Base-by-base conservation (phyloP, 2,797 vertebrate genomes). In the Acropternis orthonyx region DNA sequence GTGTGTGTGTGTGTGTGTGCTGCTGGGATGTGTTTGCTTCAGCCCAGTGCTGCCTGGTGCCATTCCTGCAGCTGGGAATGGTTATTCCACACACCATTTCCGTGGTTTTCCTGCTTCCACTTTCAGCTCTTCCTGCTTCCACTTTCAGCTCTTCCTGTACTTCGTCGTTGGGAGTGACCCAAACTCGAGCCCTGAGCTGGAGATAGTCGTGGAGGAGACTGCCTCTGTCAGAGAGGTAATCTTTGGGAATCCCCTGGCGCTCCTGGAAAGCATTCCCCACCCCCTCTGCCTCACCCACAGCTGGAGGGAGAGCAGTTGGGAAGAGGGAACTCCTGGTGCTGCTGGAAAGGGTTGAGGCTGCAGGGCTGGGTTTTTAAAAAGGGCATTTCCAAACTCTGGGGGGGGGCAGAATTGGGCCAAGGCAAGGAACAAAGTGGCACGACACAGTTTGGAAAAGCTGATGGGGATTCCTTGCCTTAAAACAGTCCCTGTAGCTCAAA, bases 121-220 rank as follows among this genome's bases (percentile, higher is more conserved):
- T 96, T 85, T 46, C 71, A 99, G 99, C 97, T 99, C 78, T 99
- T 99, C 94, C 96, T 99, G 62, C 58, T 93, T 83, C 52, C 4
- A 7, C 89, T 96, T 85, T 46, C 71, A 99, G 99, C 97, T 99
- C 78, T 99, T 99, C 94, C 96, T 99, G 62, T 98, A 98, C 96
- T 99, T 98, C 73, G 88, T 97, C 89, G 93, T 99, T 96, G 98
- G 98, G 16, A 95, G 94, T 80, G 97, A 98, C 21, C 96, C 98
- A 74, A 98, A 97, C 72, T 88, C 97, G 89, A 98, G 98, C 48
- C 54, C 97, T 36, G 99, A 99, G 96, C 98, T 98, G 98, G 98
- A 99, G 89, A 98, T 99, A 34, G 97, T 98, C 27, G 98, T 99
- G 81, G 98, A 99, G 92, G 98, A 98, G 87, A 98, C 97, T 1